Evolutionary conservation across 2,888 invertebrate genomes (phyloP).

Genomic region (Drosophila kokeensis): DNA sequence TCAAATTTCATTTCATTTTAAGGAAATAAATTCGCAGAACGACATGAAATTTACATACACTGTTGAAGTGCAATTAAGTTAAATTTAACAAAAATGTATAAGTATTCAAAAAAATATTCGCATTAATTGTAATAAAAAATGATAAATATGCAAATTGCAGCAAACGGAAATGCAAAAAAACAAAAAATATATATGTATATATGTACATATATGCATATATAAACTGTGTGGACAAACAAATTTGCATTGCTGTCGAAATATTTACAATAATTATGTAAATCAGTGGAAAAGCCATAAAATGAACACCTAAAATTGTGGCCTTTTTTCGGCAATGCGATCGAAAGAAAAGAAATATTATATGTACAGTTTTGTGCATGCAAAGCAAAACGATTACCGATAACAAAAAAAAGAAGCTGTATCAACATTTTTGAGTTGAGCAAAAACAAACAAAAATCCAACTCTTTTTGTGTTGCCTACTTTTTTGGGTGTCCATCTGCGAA

Average conservation of each 20-base stretch:
- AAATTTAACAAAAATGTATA: slow-evolving; percentile 14
- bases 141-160: slow-evolving; percentile 15
- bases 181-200: too few relatives aligned
- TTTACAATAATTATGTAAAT: slow-evolving; percentile 53
- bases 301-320: slow-evolving; percentile 48
- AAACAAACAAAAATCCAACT: slow-evolving; percentile 7
- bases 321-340: slow-evolving; percentile 34
- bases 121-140: slow-evolving; percentile 14
- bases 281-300: slow-evolving; percentile 37
- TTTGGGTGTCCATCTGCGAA: slow-evolving; percentile 17
- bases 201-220: not conserved
- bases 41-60: slow-evolving; percentile 29
- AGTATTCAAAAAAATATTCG: not conserved
- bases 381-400: slow-evolving; percentile 51
- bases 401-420: slow-evolving; percentile 14
- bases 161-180: slow-evolving; percentile 24
- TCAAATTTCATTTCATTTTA: not conserved
- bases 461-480: slow-evolving; percentile 43
- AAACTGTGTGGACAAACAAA: slow-evolving; percentile 21
- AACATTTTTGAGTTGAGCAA: slow-evolving; percentile 7
- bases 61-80: slow-evolving; percentile 24
- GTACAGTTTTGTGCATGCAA: slow-evolving; percentile 48
- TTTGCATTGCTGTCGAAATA: slow-evolving; percentile 48
- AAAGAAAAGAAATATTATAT: slow-evolving; percentile 5
- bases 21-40: slow-evolving; percentile 7